phyloP scores from a whole-genome alignment of 2,113 vertebrate species.

The Tragelaphus imberbis region DNA sequence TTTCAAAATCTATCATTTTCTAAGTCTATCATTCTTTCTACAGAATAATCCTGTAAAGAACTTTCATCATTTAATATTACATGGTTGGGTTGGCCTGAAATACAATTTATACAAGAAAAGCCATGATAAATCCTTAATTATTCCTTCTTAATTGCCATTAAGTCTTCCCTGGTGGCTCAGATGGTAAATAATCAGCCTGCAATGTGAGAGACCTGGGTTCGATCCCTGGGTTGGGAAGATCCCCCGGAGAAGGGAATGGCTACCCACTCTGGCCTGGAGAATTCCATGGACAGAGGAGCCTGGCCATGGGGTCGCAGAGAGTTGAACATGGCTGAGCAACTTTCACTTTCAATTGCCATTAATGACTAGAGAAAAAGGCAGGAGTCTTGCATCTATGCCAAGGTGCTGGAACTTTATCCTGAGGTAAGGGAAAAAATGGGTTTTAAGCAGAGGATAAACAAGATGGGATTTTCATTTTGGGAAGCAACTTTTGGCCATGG shows the following conservation, averaged over 20 bases:
- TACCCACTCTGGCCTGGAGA: background rate
- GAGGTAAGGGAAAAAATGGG: background rate
- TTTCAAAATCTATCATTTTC: constrained; percentile 1
- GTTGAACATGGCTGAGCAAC: background rate
- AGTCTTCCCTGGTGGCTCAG: background rate
- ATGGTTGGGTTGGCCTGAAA: background rate
- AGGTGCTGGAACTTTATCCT: constrained; percentile 9
- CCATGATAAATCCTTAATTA: background rate
- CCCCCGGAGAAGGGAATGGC: background rate
- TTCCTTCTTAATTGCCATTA: background rate
- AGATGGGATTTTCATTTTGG: constrained; percentile 22
- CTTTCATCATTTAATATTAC: background rate
- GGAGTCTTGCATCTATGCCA: background rate
- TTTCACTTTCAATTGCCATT: background rate
- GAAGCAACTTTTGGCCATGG: background rate
- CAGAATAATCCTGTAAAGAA: background rate
- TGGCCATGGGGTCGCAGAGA: background rate
- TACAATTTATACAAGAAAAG: constrained; percentile 27
- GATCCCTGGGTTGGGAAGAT: background rate
- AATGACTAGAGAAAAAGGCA: background rate
- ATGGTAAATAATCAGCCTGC: background rate
- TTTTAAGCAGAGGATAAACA: constrained; percentile 8
- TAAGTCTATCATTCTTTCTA: background rate
- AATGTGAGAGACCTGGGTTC: background rate
- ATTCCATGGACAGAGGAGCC: background rate